Base-by-base conservation (phyloP, 2,113 vertebrate species). In the Thymallus thymallus region DNA sequence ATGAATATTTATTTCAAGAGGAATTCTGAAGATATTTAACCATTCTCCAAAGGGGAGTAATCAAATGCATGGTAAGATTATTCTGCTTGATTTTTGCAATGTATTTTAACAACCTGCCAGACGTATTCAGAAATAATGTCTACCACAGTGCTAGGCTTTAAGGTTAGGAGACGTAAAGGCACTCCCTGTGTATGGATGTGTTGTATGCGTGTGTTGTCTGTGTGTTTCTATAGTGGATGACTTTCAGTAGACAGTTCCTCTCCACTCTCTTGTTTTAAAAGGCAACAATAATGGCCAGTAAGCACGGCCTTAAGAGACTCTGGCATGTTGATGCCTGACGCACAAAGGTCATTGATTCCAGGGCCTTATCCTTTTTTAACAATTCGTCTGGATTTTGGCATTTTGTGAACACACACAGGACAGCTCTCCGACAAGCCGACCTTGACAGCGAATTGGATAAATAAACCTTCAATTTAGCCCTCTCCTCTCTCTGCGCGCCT, bases 401-500 rank as follows among this genome's bases (percentile, higher is more conserved):
- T 99, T 97, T 98, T 96, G 94, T 95, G 96, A 96, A 94, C 95
- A 93, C 94, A 94, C 94, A 92, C 88, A 96, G 96, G 96, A 98
- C 96, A 95, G 96, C 95, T 96, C 94, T 93, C 94, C 91, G 95
- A 97, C 95, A 95, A 94, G 95, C 94, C 94, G 95, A 97, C 96
- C 96, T 96, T 98, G 98, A 98, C 98, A 99, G 96, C 92, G 93
- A 96, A 96, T 94, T 95, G 96, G 98, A 99, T 97, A 99, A 99
- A 98, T 98, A 98, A 98, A 98, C 98, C 96, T 97, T 98, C 98
- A 98, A 97, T 98, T 98, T 97, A 96, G 95, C 94, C 93, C 90
- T 92, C 66, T 68, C n/a, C 66, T 68, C 66, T 35, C 94, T 91
- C 93, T 88, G 91, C 90, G 94, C 64, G 86, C 83, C 88, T 80